Evolutionary conservation across 2,888 invertebrate genomes (phyloP).

Genomic region (Autographa pulchrina): DNA sequence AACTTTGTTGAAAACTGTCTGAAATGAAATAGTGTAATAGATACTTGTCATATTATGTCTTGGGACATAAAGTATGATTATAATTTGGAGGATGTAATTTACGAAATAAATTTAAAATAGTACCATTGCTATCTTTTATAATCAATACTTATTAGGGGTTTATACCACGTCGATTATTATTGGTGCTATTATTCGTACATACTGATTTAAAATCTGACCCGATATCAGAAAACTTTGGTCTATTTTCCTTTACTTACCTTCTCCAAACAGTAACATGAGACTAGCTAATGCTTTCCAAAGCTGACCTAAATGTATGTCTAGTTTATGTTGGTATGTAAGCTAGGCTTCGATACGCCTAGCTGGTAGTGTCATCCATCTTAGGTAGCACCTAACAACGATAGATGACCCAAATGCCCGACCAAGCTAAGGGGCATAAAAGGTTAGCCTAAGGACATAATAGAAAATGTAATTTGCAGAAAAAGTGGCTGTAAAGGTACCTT

Average conservation of each 20-base stretch:
- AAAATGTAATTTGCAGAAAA: slow-evolving; percentile 55
- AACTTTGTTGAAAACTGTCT: slow-evolving; percentile 28
- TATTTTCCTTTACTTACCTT: not conserved
- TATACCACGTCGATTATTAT: no score
- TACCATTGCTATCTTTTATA: no score
- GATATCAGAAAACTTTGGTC: not conserved
- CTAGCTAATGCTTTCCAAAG: not conserved
- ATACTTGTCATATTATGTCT: not conserved
- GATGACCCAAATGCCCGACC: slow-evolving; percentile 42
- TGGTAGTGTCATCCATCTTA: slow-evolving; percentile 50
- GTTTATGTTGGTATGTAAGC: slow-evolving; percentile 4
- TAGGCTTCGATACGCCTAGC: slow-evolving; percentile 29
- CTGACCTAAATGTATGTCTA: slow-evolving; percentile 7
- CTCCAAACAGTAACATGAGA: not conserved
- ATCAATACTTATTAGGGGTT: no score
- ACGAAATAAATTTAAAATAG: no score
- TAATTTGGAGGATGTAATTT: not conserved
- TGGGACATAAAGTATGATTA: not conserved
- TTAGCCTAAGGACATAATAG: slow-evolving; percentile 52
- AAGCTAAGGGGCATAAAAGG: slow-evolving; percentile 50
- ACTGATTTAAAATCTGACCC: not conserved
- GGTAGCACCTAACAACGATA: slow-evolving; percentile 50
- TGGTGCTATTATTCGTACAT: no score
- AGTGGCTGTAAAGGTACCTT: slow-evolving; percentile 47
- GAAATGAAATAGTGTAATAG: slow-evolving; percentile 22